Evolutionary conservation across 2,888 invertebrate species (phyloP).

Genomic region (Pyrocoelia pectoralis): DNA sequence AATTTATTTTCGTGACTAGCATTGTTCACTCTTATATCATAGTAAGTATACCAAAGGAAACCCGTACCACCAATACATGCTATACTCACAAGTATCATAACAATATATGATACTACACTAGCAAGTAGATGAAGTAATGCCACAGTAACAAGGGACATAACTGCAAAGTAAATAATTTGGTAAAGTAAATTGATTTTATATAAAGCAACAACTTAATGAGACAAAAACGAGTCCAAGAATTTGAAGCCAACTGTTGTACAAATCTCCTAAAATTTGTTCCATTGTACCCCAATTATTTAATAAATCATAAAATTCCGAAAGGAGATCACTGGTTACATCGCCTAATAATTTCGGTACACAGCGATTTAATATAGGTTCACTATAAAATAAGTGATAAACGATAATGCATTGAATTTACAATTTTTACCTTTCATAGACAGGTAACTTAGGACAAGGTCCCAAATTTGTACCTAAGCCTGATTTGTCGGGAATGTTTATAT

Average conservation of each 20-base stretch:
- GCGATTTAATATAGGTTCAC: conserved; percentile 82
- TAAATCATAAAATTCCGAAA: conserved; percentile 78
- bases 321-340: conserved; percentile 69
- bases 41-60: conserved; percentile 90
- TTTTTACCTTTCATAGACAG: conserved; percentile 77
- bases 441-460: conserved; percentile 82
- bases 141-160: conserved; percentile 83
- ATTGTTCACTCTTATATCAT: conserved; percentile 71
- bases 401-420: neutral
- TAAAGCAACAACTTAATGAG: conserved; percentile 70
- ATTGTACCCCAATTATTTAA: conserved; percentile 89
- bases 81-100: conserved; percentile 81
- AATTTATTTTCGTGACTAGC: conserved; percentile 64
- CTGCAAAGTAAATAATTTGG: conserved; percentile 61
- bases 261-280: conserved; percentile 87
- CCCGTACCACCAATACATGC: conserved; percentile 80
- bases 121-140: conserved; percentile 86
- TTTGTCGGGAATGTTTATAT: conserved; percentile 42
- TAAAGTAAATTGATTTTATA: neutral
- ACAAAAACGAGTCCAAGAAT: conserved; percentile 82
- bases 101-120: conserved; percentile 85
- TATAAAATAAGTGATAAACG: conserved; percentile 50
- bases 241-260: conserved; percentile 88
- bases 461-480: conserved; percentile 59
- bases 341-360: conserved; percentile 82